Base-by-base conservation (phyloP, 2,888 invertebrate genomes). In the Melanchra persicariae region DNA sequence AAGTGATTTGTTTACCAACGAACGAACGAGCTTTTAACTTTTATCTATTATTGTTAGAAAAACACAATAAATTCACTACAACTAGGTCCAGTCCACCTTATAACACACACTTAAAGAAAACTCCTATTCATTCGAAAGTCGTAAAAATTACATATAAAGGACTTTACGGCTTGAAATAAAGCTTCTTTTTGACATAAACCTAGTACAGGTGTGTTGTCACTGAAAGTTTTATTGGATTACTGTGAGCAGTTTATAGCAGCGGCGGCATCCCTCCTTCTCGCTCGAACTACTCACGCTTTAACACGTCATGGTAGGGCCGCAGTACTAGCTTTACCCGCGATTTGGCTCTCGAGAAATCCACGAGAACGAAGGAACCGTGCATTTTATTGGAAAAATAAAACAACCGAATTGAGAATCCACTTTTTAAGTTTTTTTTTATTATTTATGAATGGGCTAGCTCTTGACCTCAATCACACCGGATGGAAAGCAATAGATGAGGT, bases 111-210 rank as follows among this genome's bases (percentile, higher is more conserved):
- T 71, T 74, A n/a, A 68, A 60, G 45, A 73, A 69, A 74, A 84
- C 43, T 63, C 61, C 69, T 63, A 82, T 82, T 79, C 74, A 84
- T 78, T 43, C 37, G 58, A 76, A 72, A 58, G 63, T 15, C 62
- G 22, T 83, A 81, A 77, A 81, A 72, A 54, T 62, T 54, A 70
- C 66, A 58, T 75, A 81, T 72, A 82, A 74, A 58, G 8, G 37
- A 15, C 34, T 83, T 83, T 81, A 83, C 65, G 58, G 30, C 58
- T 40, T 65, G 37, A 62, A 78, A 77, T 83, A 81, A 82, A 70
- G 40, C 61, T 64, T 62, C 59, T 47, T 70, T 70, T 55, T 64
- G 57, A 52, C 75, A 71, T 77, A 71, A 74, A 77, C 43, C 64
- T 71, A 59, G 54, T 22, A 43, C 79, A 75, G 79, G 77, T 83